Base-by-base conservation (phyloP, 1,140 invertebrate species). In the Trypoxylus dichotomus region DNA sequence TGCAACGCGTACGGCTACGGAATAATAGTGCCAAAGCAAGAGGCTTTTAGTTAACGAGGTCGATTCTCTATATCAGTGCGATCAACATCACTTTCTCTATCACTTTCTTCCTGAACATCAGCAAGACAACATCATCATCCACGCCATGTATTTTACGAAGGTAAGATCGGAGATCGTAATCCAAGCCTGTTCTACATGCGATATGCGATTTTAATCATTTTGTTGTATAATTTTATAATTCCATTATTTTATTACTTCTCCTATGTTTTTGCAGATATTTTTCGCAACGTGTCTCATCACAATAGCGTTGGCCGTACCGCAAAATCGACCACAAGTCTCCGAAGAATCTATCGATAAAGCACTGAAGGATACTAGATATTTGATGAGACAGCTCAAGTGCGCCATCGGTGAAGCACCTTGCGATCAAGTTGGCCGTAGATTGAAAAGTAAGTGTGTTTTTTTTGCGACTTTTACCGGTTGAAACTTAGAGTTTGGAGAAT, bases 311-410 rank as follows among this genome's bases (percentile, higher is more conserved):
- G 77, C 79, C 15, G 71, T 76, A 10, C 76, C 80, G 0, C 75
- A 79, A n/a, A 47, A 63, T 25, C 85, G 87, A 82, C 88, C 88
- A 0, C 81, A 86, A 63, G 88, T 93, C 24, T 87, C 91, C 1
- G 91, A 93, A 81, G 91, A 91, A 19, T 89, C 90, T 47, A 84
- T 93, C 0, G 90, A 93, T 15, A 88, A 87, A 32, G 91, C 91
- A 0, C 86, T 93, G 25, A 91, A 88, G 77, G 91, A 94, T 84
- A 90, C 90, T 78, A 86, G 92, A n/a, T 93, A 93, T 82, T 87
- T 94, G 75, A 88, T 87, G 81, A 87, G 92, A 80, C 92, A 93
- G 82, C 86, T 93, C 37, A 92, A 93, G 82, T 94, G 92, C 82
- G 91, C 91, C 24, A 84, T 93, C 1, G 91, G 92, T 6, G 91